Conservation (phyloP, 2,797 vertebrate genomes). For the Psittacula derbiana region DNA sequence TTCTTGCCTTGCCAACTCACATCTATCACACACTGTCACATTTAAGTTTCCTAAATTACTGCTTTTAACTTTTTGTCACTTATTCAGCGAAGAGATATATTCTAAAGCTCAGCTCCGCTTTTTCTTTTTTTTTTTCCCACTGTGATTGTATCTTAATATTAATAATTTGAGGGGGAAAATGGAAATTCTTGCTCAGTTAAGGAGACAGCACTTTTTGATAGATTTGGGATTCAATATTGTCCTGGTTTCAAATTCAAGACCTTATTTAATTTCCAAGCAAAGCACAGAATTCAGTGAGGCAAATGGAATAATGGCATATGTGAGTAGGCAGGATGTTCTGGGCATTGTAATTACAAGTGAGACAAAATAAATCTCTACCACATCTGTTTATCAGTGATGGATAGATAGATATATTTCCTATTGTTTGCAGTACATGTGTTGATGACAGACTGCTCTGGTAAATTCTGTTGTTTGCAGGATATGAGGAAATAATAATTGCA, state of each 20-base stretch:
- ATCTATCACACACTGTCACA: constrained; percentile 83
- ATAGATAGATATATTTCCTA: constrained; percentile 13
- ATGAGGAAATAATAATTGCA: constrained; percentile 27
- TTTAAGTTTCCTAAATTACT: constrained; percentile 83
- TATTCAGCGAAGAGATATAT: constrained; percentile 76
- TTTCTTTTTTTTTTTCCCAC: not conserved
- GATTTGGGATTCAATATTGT: constrained; percentile 64
- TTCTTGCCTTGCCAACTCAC: constrained; percentile 78
- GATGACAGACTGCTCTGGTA: not conserved
- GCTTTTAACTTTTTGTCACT: constrained; percentile 85
- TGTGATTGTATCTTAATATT: constrained; percentile 76
- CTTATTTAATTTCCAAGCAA: constrained; percentile 62
- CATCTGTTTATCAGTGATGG: constrained; percentile 25
- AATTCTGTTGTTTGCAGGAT: not conserved
- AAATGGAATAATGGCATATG: constrained; percentile 41
- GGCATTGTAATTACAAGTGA: constrained; percentile 28
- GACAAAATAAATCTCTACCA: not conserved
- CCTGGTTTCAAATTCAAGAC: constrained; percentile 60
- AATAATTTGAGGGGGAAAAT: constrained; percentile 69
- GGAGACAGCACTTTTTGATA: constrained; percentile 62
- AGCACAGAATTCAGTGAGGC: constrained; percentile 30
- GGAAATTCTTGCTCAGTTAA: constrained; percentile 67
- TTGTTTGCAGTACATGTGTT: not conserved
- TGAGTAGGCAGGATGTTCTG: not conserved
- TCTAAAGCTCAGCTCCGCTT: constrained; percentile 58